Evolutionary conservation across 2,888 invertebrate genomes (phyloP), one percentile per base, ranked within the genome.

Genomic region (Lithodes maja): DNA sequence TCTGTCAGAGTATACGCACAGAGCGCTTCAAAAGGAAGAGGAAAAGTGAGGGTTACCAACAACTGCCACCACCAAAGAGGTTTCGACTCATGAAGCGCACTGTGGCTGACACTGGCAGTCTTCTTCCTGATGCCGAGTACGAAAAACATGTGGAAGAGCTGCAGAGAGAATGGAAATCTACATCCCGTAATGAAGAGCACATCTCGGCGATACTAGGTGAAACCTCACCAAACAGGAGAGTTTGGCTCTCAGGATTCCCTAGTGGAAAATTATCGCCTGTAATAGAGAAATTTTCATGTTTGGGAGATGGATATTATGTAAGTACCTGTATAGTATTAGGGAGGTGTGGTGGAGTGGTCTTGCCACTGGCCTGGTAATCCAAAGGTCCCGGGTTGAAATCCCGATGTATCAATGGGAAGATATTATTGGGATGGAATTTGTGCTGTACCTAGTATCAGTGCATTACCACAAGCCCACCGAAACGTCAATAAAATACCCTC

Each of bases 21-120:
- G 61, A 61, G 61, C 61, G 12, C 61, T 61, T 61, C 61, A 61
- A 61, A 12, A 61, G 1, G 61, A 61, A 61, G 12, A 61, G 61
- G 5, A 12, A 61, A 12, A 12, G 61, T 61, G 33, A 33, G 12
- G 61, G 12, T 12, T 61, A 12, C 7, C 61, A 5, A 61, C 61
- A 61, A 61, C 61, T 61, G 61, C 61, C 61, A 61, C 61, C 61
- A 61, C 61, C 61, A 61, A 61, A 61, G 61, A 61, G 61, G 61
- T 61, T 61, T 61, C 12, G 61, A 7, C 5, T 61, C 12, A 61
- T 61, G 61, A 61, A 61, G 61, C 61, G 61, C 61, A 12, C 61
- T 61, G 61, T 61, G 12, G 61, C 61, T 61, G 61, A 61, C 12
- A 61, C 61, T 61, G 61, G 61, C 61, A 61, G 5, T 61, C 61